Percentiles rank a stretch among this genome's conserved stretches.
These are phyloP conservation scores for Aplochiton taeniatus DNA, from an alignment of 2,797 vertebrate species.

Conservation along the genomic window DNA sequence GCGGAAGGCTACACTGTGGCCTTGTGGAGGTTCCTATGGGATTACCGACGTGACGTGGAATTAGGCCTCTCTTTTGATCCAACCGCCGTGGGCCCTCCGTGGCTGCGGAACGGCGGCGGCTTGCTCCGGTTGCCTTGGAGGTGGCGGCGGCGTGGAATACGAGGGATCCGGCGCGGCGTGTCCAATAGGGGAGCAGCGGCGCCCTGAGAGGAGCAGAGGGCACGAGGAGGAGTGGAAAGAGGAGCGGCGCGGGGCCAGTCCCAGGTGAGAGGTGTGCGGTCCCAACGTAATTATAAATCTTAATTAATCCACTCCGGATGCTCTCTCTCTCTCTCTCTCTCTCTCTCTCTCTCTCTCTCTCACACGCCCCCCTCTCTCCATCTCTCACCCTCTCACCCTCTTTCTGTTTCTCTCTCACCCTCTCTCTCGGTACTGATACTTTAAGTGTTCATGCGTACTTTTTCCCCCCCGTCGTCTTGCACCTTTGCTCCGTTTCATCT, in stretches of 20 bases:
- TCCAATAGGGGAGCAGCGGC: slow-evolving; percentile 19
- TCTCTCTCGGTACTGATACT: slow-evolving; percentile 21
- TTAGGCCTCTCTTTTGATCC: no score
- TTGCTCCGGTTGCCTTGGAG: background rate
- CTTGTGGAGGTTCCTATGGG: no score
- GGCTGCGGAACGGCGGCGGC: no score
- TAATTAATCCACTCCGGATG: slow-evolving; percentile 78
- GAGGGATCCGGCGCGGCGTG: slow-evolving; percentile 58
- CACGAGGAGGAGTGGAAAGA: slow-evolving; percentile 44
- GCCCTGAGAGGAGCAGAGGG: slow-evolving; percentile 58
- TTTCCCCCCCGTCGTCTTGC: slow-evolving; percentile 20
- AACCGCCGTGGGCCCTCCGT: no score
- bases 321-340: slow-evolving; percentile 28
- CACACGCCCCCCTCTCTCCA: slow-evolving; percentile 3
- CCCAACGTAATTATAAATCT: slow-evolving; percentile 79
- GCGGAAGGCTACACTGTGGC: no score
- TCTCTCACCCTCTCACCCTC: slow-evolving; percentile 11
- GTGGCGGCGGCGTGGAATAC: slow-evolving; percentile 25
- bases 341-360: background rate
- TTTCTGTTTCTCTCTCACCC: slow-evolving; percentile 16
- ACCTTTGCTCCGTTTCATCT: slow-evolving; percentile 42
- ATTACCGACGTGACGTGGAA: no score
- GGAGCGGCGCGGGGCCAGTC: slow-evolving; percentile 51
- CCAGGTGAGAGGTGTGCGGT: slow-evolving; percentile 72
- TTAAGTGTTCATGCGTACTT: slow-evolving; percentile 59